These are phyloP conservation scores for Mizuhopecten yessoensis DNA, from an alignment of 1,140 invertebrate species.

Conservation along the genomic window DNA sequence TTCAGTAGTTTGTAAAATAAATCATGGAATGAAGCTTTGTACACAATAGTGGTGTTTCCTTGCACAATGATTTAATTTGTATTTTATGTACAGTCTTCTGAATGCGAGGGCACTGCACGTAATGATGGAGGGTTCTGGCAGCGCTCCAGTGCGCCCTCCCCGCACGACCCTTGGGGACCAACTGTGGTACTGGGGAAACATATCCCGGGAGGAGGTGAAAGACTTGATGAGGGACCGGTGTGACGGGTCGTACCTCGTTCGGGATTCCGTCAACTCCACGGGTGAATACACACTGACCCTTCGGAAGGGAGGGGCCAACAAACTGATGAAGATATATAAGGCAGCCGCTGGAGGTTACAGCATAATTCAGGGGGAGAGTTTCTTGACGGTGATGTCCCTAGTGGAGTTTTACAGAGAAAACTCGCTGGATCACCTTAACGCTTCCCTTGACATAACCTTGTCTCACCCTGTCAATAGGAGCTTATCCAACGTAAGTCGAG, in stretches of 20 bases:
- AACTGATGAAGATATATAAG: slow-evolving; percentile 97
- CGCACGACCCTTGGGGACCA: slow-evolving; percentile 85
- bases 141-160: neutral
- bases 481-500: slow-evolving; percentile 73
- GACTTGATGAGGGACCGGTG: slow-evolving; percentile 94
- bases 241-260: slow-evolving; percentile 98
- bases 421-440: slow-evolving; percentile 96
- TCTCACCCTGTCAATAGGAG: slow-evolving; percentile 89
- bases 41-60: no score
- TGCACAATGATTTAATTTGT: no score
- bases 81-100: no score
- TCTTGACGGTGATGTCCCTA: slow-evolving; percentile 95
- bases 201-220: slow-evolving; percentile 90
- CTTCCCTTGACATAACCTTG: slow-evolving; percentile 94
- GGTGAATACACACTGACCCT: slow-evolving; percentile 96
- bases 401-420: slow-evolving; percentile 94
- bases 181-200: slow-evolving; percentile 97
- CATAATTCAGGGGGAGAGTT: slow-evolving; percentile 94
- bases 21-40: no score
- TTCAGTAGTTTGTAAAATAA: no score
- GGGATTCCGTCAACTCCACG: slow-evolving; percentile 95
- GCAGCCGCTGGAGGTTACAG: slow-evolving; percentile 93
- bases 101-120: neutral
- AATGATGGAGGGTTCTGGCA: neutral
- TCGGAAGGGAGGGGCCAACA: slow-evolving; percentile 95